These are phyloP conservation scores for Formica selysi DNA, from an alignment of 1,140 invertebrate species.

Conservation along the genomic window DNA sequence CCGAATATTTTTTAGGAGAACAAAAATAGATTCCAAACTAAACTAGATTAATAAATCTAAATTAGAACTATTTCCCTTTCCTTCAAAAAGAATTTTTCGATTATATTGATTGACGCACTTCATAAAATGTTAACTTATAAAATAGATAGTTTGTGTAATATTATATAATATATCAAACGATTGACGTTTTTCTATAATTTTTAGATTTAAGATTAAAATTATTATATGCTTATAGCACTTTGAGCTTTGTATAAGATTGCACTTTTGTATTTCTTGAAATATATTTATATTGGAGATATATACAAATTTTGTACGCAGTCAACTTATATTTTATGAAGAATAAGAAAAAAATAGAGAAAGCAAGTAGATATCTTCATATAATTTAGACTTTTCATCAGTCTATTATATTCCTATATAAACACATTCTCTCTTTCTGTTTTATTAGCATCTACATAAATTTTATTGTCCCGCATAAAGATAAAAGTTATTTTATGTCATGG, in stretches of 20 bases:
- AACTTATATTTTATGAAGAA: constrained; percentile 14
- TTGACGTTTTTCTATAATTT: not conserved
- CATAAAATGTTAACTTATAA: constrained; percentile 11
- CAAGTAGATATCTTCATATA: constrained; percentile 24
- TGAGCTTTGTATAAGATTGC: not conserved
- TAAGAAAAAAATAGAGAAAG: not conserved
- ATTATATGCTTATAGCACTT: not conserved
- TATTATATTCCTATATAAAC: not conserved
- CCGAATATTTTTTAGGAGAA: not conserved
- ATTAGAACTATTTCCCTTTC: not conserved
- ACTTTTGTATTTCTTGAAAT: constrained; percentile 41
- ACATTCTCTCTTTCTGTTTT: constrained; percentile 40
- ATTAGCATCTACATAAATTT: constrained; percentile 19
- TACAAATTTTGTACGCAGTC: constrained; percentile 31
- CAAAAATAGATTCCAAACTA: not conserved
- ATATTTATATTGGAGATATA: constrained; percentile 23
- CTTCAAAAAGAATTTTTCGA: not conserved
- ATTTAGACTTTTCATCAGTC: not conserved
- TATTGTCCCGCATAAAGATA: not conserved
- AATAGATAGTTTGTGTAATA: not conserved
- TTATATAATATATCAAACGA: constrained; percentile 11
- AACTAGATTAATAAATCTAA: constrained; percentile 3
- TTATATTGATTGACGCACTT: not conserved
- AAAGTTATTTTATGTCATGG: constrained; percentile 2
- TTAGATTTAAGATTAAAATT: not conserved